Evolutionary conservation across 2,888 invertebrate species (phyloP).

Genomic region (Nezara viridula): DNA sequence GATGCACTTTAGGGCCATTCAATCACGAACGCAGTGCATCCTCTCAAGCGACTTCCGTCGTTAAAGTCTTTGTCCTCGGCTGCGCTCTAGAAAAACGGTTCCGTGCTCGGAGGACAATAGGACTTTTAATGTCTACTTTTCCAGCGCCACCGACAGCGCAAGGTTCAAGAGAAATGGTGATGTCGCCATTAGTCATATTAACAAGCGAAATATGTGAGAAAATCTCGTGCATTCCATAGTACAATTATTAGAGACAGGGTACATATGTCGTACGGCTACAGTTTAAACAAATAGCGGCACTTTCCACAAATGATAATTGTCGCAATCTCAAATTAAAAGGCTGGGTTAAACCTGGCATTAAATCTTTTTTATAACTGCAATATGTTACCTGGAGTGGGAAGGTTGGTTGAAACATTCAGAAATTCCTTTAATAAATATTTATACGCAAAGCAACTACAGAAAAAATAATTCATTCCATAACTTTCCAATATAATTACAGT

Average conservation of each 20-base stretch:
- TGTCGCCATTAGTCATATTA: background rate
- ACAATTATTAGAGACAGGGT: background rate
- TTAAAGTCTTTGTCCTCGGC: background rate
- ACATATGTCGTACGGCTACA: background rate
- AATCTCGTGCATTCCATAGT: background rate
- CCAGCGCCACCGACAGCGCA: background rate
- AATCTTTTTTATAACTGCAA: background rate
- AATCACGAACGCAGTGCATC: background rate
- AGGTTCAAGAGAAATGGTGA: background rate
- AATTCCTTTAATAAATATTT: too few relatives aligned
- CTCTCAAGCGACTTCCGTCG: background rate
- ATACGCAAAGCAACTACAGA: too few relatives aligned
- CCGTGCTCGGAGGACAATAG: background rate
- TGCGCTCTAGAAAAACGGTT: background rate
- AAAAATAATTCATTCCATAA: too few relatives aligned
- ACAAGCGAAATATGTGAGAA: background rate
- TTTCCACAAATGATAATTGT: background rate
- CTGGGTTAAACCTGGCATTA: background rate
- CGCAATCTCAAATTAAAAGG: background rate
- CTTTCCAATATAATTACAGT: too few relatives aligned
- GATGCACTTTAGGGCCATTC: background rate
- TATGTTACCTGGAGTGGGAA: background rate
- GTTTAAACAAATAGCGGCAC: background rate
- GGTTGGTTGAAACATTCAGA: background rate
- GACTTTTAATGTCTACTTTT: background rate